Evolutionary conservation across 2,888 invertebrate genomes (phyloP).

Genomic region (Cremastinae sp.): DNA sequence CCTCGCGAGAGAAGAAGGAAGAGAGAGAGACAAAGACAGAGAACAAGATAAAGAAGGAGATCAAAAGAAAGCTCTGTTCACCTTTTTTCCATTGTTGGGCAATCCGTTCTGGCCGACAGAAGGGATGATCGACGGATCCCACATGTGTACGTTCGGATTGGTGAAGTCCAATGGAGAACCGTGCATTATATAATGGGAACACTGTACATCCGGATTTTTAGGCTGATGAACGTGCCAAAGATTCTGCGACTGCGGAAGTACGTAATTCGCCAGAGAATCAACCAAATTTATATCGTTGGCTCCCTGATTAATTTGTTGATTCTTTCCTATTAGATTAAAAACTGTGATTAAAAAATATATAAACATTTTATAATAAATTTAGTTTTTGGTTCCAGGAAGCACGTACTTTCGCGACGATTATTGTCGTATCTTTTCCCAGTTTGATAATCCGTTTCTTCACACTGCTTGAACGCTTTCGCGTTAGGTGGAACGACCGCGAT

Average conservation of each 20-base stretch:
- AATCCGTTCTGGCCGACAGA: constrained; percentile 71
- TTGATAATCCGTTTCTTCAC: constrained; percentile 77
- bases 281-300: constrained; percentile 75
- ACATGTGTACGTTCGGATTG: constrained; percentile 73
- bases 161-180: constrained; percentile 73
- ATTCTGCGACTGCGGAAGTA: constrained; percentile 72
- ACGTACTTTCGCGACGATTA: constrained; percentile 74
- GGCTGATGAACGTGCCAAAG: constrained; percentile 71
- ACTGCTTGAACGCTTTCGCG: constrained; percentile 75
- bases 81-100: constrained; percentile 71
- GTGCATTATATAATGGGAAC: constrained; percentile 76
- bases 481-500: constrained; percentile 66
- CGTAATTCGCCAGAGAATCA: constrained; percentile 73
- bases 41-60: not conserved
- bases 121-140: constrained; percentile 74
- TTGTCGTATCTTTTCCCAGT: constrained; percentile 71
- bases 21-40: too few relatives aligned
- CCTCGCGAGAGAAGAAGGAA: constrained; percentile 53
- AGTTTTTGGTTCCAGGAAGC: too few relatives aligned
- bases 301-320: constrained; percentile 69
- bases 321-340: constrained; percentile 71
- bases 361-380: constrained; percentile 12
- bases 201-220: constrained; percentile 74
- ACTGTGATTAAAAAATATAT: constrained; percentile 61
- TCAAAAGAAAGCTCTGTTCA: not conserved